A percentile compares a stretch with the other conserved stretches of the same genome.
These are phyloP conservation scores for Drosophila melanica DNA, from an alignment of 1,140 invertebrate species.

Conservation along the genomic window DNA sequence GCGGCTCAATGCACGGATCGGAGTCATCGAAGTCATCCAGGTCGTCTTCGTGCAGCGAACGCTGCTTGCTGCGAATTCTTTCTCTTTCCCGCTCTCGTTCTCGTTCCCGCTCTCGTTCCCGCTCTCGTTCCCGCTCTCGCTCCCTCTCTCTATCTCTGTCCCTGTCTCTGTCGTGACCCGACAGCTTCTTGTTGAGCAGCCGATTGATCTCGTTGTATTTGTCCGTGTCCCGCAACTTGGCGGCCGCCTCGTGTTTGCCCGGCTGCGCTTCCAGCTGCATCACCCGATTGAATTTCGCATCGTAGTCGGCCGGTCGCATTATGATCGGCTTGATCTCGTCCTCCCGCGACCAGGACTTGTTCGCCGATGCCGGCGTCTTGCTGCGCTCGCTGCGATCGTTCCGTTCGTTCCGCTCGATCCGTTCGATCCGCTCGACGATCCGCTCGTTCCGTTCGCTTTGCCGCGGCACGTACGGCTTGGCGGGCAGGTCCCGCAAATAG, in stretches of 20 bases:
- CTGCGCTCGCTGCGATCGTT: conserved; percentile 42
- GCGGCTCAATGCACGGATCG: conserved; percentile 52
- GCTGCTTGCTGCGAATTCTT: conserved; percentile 29
- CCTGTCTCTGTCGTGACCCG: conserved; percentile 47
- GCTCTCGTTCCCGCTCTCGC: conserved; percentile 5
- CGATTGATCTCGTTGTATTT: conserved; percentile 80
- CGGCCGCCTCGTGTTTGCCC: conserved; percentile 23
- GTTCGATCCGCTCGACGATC: conserved; percentile 36
- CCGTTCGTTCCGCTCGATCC: conserved; percentile 30
- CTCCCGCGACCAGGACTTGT: conserved; percentile 69
- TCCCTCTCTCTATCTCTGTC: conserved; percentile 12
- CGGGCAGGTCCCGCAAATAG: conserved; percentile 75
- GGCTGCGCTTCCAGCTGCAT: conserved; percentile 62
- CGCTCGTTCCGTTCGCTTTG: conserved; percentile 48
- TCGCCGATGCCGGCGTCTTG: conserved; percentile 62
- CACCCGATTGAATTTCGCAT: conserved; percentile 80
- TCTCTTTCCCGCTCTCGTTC: conserved; percentile 2
- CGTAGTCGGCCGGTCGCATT: conserved; percentile 78
- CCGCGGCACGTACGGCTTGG: conserved; percentile 74
- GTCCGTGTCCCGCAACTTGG: conserved; percentile 67
- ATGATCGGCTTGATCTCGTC: conserved; percentile 82
- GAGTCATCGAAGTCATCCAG: conserved; percentile 72
- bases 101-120: conserved; percentile 13
- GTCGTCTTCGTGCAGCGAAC: conserved; percentile 54
- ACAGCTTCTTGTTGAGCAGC: conserved; percentile 75